Conservation (phyloP, 23 tunicate genomes). For the Styela clava region DNA sequence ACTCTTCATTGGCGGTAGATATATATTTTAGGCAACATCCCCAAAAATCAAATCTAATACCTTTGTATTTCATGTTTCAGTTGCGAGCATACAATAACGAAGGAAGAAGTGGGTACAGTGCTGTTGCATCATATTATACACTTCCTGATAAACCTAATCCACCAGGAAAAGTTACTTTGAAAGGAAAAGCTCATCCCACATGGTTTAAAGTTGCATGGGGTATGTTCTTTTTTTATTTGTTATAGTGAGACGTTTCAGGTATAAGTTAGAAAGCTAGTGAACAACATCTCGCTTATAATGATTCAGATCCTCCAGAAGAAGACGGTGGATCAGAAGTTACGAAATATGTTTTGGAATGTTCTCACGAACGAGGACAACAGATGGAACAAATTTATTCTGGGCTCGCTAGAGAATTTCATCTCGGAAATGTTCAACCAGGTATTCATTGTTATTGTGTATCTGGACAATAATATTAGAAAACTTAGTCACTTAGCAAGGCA, state of each 20-base stretch:
- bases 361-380: conserved; percentile 5
- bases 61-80: conserved; percentile 30
- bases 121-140: conserved; percentile 29
- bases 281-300: no score
- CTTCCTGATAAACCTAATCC: conserved; percentile 57
- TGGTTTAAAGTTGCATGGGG: conserved; percentile 60
- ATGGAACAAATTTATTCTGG: conserved; percentile 51
- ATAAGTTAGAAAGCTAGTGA: no score
- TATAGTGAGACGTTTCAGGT: neutral
- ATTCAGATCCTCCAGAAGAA: conserved; percentile 57
- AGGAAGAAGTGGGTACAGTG: conserved; percentile 58
- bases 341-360: conserved; percentile 43
- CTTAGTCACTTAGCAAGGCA: no score
- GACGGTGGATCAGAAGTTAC: conserved; percentile 52
- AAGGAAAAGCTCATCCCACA: conserved; percentile 50
- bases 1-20: no score
- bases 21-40: no score
- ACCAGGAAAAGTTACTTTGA: conserved; percentile 55
- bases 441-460: neutral
- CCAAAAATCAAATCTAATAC: no score
- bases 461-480: neutral
- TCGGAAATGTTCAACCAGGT: conserved; percentile 54
- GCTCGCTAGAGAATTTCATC: conserved; percentile 33
- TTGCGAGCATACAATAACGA: conserved; percentile 45
- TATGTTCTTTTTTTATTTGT: conserved; percentile 16